Evolutionary conservation across 35 echinoderm and acorn worm genomes (phyloP), one percentile per base, ranked within the genome.

Genomic region (Chiridota heheva): DNA sequence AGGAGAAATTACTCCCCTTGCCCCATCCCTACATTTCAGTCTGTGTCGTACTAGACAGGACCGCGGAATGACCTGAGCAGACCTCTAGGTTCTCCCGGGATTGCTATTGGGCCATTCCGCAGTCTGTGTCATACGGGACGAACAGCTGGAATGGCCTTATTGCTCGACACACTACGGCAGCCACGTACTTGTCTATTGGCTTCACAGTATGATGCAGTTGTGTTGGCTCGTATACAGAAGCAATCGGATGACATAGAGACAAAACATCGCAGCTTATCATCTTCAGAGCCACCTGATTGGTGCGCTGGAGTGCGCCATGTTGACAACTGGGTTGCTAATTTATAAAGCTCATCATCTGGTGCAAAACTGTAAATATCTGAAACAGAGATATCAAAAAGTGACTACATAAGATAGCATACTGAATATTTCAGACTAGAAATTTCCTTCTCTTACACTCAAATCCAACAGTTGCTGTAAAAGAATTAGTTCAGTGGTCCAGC

Each of bases 171-270:
- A n/a, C n/a, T n/a, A n/a, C n/a, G n/a, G n/a, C n/a, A 1, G 13
- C 41, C 4, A 58, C 69, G 24, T 71, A 97, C 94, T 84, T 97
- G 84, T 73, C 94, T 83, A 28, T 97, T 97, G 58, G 85, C 94
- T 63, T 97, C 94, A 73, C 88, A 91, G 72, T 97, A 97, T 2
- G 84, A 73, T 60, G 94, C 89, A n/a, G 88, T 66, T 16, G 90
- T 91, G 65, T 97, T 97, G 28, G 94, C 94, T 63, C 94, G 32
- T 15, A 88, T 86, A 39, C 93, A 97, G 42, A 91, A 91, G 6
- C 94, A 88, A 29, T 59, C 73, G 26, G 81, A 63, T 57, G 69
- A 78, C 15, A 97, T 78, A 39, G 82, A 82, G 0, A 85, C 91
- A 76, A 88, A 77, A 62, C 94, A 97, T 38, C 88, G 66, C 18